phyloP scores from a whole-genome alignment of 2,113 vertebrate species.

The Chelonoidis abingdonii region DNA sequence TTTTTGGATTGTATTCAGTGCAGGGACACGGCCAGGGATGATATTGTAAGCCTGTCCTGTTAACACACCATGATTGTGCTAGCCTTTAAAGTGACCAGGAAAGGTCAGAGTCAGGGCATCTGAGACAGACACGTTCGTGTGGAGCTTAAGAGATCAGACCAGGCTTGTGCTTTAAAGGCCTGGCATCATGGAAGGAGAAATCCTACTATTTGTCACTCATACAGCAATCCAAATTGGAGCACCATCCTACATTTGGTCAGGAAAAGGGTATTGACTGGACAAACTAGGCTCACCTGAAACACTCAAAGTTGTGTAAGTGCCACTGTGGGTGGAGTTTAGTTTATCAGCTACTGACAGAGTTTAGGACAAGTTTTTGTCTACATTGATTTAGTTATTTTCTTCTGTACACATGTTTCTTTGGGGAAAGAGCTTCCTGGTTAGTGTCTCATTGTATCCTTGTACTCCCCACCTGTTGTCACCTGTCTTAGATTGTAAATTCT shows the following conservation, averaged over 20 bases:
- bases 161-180: too few relatives aligned
- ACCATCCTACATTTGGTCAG: background rate
- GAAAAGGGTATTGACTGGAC: background rate
- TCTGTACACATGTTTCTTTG: background rate
- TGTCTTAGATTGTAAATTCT: background rate
- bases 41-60: background rate
- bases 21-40: too few relatives aligned
- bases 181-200: too few relatives aligned
- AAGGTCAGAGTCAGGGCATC: too few relatives aligned
- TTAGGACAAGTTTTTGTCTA: background rate
- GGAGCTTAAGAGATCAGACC: too few relatives aligned
- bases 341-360: background rate
- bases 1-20: background rate
- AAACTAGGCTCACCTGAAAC: background rate
- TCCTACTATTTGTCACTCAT: background rate
- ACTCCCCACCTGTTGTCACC: background rate
- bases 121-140: too few relatives aligned
- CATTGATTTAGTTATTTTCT: background rate
- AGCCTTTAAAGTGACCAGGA: background rate
- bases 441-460: background rate
- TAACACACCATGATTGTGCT: background rate
- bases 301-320: background rate
- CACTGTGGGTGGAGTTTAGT: background rate
- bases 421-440: background rate
- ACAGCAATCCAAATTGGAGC: background rate